phyloP scores from a whole-genome alignment of 2,113 vertebrate species.

The Danio rerio region GRCz12tu NC_133177.1:37451001-37451500 shows the following conservation, averaged over 20 bases:
- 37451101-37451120: no score
- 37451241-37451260: background rate
- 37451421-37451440: slow-evolving; percentile 21
- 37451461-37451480: slow-evolving; percentile 38
- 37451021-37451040: no score
- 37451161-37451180: background rate
- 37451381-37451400: background rate
- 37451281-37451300: background rate
- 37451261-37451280: background rate
- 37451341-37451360: slow-evolving; percentile 2
- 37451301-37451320: background rate
- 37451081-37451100: no score
- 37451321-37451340: slow-evolving; percentile 28
- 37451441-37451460: slow-evolving; percentile 41
- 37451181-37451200: background rate
- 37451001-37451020: no score
- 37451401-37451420: slow-evolving; percentile 32
- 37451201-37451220: background rate
- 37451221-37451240: background rate
- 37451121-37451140: no score
- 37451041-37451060: no score
- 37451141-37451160: no score
- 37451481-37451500: slow-evolving; percentile 30
- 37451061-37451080: no score
- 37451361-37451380: slow-evolving; percentile 17